phyloP scores from a whole-genome alignment of 2,797 vertebrate species.

The Cottoperca gobio region DNA sequence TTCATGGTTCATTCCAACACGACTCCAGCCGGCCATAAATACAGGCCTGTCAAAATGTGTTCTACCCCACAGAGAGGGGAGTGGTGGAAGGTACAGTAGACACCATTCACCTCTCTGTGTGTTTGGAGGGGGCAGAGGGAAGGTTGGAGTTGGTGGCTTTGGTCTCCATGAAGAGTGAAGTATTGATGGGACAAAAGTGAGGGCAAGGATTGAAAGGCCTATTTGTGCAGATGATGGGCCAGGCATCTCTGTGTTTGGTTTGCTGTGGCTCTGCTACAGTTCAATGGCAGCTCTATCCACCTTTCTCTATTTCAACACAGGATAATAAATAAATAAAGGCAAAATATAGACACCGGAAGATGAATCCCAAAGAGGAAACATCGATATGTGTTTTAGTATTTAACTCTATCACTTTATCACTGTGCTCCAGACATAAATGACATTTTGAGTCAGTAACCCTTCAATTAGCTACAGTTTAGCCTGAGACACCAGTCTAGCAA shows the following conservation, averaged over 20 bases:
- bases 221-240: conserved; percentile 77
- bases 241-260: conserved; percentile 73
- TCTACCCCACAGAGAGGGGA: conserved; percentile 79
- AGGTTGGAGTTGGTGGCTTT: conserved; percentile 79
- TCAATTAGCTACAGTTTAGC: conserved; percentile 55
- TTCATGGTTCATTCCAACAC: conserved; percentile 81
- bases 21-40: conserved; percentile 75
- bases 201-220: conserved; percentile 78
- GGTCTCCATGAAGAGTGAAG: conserved; percentile 78
- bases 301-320: conserved; percentile 46
- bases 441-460: conserved; percentile 56
- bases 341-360: conserved; percentile 49
- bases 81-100: conserved; percentile 79
- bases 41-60: conserved; percentile 79
- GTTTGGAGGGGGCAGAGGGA: conserved; percentile 69
- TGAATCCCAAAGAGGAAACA: conserved; percentile 42
- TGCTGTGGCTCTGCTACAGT: conserved; percentile 69
- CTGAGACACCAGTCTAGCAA: conserved; percentile 37
- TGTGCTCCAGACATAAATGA: conserved; percentile 46
- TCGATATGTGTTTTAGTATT: conserved; percentile 42
- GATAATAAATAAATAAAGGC: conserved; percentile 40
- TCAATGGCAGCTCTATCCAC: conserved; percentile 73
- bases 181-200: conserved; percentile 84
- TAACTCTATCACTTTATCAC: conserved; percentile 42
- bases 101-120: conserved; percentile 80